Evolutionary conservation across 2,888 invertebrate species (phyloP).

Genomic region (Atrina japonica): DNA sequence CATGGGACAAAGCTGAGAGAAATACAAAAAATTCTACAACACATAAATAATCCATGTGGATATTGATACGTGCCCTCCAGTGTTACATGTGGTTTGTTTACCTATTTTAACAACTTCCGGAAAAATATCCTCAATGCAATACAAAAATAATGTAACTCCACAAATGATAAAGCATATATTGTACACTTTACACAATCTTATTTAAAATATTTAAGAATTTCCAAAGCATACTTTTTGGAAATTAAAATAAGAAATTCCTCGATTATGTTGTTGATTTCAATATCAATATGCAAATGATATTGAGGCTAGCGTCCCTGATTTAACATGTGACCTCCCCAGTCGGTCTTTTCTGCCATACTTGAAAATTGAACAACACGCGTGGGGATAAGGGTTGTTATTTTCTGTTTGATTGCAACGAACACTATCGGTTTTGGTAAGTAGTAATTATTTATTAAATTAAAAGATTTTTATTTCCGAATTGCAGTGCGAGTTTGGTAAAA

Average conservation of each 20-base stretch:
- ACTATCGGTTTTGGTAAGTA: conserved; percentile 20
- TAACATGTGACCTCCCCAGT: conserved; percentile 60
- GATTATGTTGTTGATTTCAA: no score
- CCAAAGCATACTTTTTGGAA: no score
- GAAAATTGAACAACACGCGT: conserved; percentile 14
- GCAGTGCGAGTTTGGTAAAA: neutral
- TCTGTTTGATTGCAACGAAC: conserved; percentile 2
- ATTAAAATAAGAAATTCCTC: no score
- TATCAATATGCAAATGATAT: neutral
- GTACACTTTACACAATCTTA: no score
- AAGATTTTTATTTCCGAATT: neutral
- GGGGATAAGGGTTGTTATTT: conserved; percentile 6
- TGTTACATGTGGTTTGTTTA: no score
- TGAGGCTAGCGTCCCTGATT: conserved; percentile 51
- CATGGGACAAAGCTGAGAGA: neutral
- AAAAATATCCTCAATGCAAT: no score
- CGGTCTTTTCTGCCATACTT: conserved; percentile 52
- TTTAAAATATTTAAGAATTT: no score
- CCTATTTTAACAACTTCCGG: no score
- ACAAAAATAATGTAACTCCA: no score
- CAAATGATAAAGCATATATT: no score
- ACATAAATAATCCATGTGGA: no score
- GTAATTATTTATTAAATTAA: neutral
- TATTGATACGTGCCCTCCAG: no score
- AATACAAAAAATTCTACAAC: conserved; percentile 3